These are phyloP conservation scores for Muricea muricata DNA, from an alignment of 92 coral and sea anemone species.

Conservation along the genomic window DNA sequence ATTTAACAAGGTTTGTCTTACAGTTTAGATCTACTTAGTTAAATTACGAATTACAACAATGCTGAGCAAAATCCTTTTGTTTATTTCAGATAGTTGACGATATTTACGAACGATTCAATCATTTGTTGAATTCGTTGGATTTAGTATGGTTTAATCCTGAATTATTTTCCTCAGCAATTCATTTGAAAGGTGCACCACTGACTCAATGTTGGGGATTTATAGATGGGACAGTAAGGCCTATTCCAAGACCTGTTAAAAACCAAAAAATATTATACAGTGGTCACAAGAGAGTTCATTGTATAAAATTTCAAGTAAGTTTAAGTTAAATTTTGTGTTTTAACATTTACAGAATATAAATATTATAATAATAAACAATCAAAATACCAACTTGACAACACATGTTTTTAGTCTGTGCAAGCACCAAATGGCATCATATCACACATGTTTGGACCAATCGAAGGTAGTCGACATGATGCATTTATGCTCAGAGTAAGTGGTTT, in stretches of 20 bases:
- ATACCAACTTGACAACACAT: neutral
- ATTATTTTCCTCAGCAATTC: conserved; percentile 46
- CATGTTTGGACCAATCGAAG: conserved; percentile 80
- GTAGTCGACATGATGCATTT: conserved; percentile 74
- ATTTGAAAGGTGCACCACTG: conserved; percentile 65
- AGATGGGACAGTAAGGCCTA: conserved; percentile 62
- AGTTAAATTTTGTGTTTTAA: neutral
- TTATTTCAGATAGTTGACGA: conserved; percentile 65
- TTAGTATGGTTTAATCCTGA: conserved; percentile 65
- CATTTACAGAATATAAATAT: neutral
- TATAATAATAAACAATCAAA: too few relatives aligned
- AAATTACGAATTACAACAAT: neutral
- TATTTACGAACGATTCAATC: conserved; percentile 58
- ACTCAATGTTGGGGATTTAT: conserved; percentile 63
- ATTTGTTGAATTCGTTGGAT: conserved; percentile 53
- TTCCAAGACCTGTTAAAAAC: conserved; percentile 53
- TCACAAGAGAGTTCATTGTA: conserved; percentile 55
- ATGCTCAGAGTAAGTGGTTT: conserved; percentile 79
- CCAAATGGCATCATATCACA: conserved; percentile 61
- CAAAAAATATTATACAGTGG: conserved; percentile 60
- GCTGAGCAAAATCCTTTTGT: too few relatives aligned
- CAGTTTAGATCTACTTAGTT: neutral
- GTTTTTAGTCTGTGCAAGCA: conserved; percentile 17
- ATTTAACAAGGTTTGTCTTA: conserved; percentile 57
- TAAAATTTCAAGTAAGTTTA: conserved; percentile 54